Base-by-base conservation (phyloP, 2,797 vertebrate genomes). In the Chaunax sp. region DNA sequence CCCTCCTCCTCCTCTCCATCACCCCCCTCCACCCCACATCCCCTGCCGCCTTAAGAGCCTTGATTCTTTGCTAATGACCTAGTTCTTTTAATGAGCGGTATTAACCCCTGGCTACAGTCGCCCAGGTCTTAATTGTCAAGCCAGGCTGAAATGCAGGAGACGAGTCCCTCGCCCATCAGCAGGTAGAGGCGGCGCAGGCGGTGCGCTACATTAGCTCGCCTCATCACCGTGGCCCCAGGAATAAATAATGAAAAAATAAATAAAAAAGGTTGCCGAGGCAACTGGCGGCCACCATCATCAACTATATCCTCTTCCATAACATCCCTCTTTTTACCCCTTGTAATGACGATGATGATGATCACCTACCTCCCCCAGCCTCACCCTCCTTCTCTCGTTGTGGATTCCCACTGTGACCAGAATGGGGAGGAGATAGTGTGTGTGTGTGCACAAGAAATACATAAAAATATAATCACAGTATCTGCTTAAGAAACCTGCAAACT, bases 21-120 rank as follows among this genome's bases (percentile, higher is more conserved):
- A 72, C 20, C 41, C 41, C 28, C 18, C 52, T 86, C 72, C 35
- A 69, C 74, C 84, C 93, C 92, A 90, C 93, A 95, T 86, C 89
- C 91, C 89, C 94, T 93, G 94, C 95, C 91, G 96, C 96, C 95
- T 95, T 97, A 96, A 98, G 96, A 97, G 95, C 94, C 96, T 97
- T 97, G 97, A 98, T 98, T 98, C 96, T 94, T 93, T 93, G 92
- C 95, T 98, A 98, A 99, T 98, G 97, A 99, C 97, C 97, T 96
- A 99, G 96, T 99, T 99, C 96, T 98, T 95, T 96, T 99, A 98
- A 99, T 99, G 97, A 99, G 97, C 95, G 95, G 96, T 96, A 98
- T 98, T 98, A 98, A 98, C 97, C 97, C 96, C 96, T 98, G 96
- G 96, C 96, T 97, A 97, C 96, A 98, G 95, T 96, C 95, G 94